Percentiles rank a stretch among this genome's conserved stretches.
phyloP scores from a whole-genome alignment of 2,888 invertebrate species.

The Himalopsyche tibetana region DNA sequence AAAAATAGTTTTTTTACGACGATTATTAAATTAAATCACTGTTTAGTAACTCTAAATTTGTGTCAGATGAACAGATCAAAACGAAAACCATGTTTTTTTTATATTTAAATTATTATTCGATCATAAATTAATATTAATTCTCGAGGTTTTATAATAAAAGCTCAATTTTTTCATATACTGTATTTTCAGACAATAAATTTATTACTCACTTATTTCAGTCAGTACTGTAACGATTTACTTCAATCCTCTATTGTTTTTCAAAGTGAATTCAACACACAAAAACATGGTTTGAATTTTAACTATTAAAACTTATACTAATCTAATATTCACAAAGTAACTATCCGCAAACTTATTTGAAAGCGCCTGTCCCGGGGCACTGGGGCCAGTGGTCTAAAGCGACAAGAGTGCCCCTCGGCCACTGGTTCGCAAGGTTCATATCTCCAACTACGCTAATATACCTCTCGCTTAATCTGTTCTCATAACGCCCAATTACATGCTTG shows the following conservation, averaged over 20 bases:
- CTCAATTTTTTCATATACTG: too few relatives aligned
- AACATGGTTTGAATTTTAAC: not conserved
- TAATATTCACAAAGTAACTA: not conserved
- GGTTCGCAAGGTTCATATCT: slow-evolving; percentile 37
- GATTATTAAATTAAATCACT: too few relatives aligned
- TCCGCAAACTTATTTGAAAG: not conserved
- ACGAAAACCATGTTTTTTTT: too few relatives aligned
- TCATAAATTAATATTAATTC: too few relatives aligned
- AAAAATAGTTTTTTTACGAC: too few relatives aligned
- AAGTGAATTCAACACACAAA: not conserved
- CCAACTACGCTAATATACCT: slow-evolving; percentile 48
- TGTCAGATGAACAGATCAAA: too few relatives aligned
- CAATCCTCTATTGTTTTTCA: not conserved
- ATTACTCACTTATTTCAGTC: too few relatives aligned
- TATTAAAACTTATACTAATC: not conserved
- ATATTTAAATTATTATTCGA: too few relatives aligned
- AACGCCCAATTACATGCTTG: slow-evolving; percentile 64
- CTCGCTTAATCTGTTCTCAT: slow-evolving; percentile 63
- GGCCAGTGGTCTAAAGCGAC: slow-evolving; percentile 20
- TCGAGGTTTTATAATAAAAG: too few relatives aligned
- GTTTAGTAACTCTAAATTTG: too few relatives aligned
- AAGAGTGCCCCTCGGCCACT: not conserved
- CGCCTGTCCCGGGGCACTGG: slow-evolving; percentile 1
- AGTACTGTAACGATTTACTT: too few relatives aligned
- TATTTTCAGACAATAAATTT: too few relatives aligned